A percentile compares a stretch with the other conserved stretches of the same genome.
Conservation (phyloP, 2,113 vertebrate genomes). For the Platycercus adscitus region DNA sequence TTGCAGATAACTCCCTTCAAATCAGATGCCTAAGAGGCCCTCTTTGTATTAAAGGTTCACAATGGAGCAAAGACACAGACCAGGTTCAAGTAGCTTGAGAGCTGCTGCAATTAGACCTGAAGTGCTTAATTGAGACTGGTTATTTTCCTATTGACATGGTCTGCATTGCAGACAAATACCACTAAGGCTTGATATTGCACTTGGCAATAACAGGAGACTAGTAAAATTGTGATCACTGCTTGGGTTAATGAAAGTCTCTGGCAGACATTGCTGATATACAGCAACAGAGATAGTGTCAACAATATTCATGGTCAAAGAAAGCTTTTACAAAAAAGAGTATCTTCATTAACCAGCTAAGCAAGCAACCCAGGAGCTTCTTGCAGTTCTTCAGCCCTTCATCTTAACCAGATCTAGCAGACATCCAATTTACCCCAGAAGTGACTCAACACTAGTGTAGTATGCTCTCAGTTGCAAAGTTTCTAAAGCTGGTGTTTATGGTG, state of each 20-base stretch:
- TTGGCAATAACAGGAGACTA: background rate
- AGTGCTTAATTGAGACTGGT: background rate
- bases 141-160: background rate
- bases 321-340: background rate
- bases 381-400: background rate
- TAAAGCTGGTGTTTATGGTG: background rate
- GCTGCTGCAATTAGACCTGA: background rate
- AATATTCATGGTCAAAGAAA: background rate
- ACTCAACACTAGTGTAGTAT: background rate
- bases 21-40: background rate
- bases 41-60: background rate
- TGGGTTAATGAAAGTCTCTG: background rate
- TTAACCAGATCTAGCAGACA: background rate
- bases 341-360: background rate
- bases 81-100: background rate
- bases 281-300: background rate
- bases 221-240: background rate
- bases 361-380: background rate
- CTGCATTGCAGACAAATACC: background rate
- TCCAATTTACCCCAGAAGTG: background rate
- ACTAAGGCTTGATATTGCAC: background rate
- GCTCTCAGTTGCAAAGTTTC: background rate
- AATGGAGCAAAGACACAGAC: background rate
- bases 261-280: background rate
- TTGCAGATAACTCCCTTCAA: background rate